Evolutionary conservation across 2,888 invertebrate genomes (phyloP).

Genomic region (Eugnorisma glareosa): DNA sequence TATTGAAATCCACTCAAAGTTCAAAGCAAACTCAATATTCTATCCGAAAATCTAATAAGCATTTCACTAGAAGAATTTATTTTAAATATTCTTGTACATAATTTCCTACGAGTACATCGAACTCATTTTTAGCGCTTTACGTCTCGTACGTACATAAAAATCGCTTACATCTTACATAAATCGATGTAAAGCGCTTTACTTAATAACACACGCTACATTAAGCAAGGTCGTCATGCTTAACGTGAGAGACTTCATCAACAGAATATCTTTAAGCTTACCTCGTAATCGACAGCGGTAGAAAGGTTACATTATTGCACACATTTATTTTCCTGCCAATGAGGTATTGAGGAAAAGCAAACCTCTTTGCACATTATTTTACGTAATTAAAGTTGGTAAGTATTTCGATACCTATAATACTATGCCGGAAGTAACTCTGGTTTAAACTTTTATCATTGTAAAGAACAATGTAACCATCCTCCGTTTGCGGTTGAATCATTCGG

Average conservation of each 20-base stretch:
- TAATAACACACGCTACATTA: constrained; percentile 67
- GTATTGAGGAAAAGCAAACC: neutral
- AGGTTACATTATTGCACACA: constrained; percentile 28
- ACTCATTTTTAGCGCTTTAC: constrained; percentile 27
- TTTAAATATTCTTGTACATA: constrained; percentile 18
- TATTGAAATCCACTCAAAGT: constrained; percentile 22
- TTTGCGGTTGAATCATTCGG: constrained; percentile 22
- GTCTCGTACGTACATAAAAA: constrained; percentile 48
- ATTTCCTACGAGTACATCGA: constrained; percentile 26
- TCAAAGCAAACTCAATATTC: constrained; percentile 33
- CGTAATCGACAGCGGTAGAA: constrained; percentile 52
- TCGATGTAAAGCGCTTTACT: constrained; percentile 62
- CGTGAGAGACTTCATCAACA: constrained; percentile 59
- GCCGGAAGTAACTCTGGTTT: neutral
- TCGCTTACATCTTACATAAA: constrained; percentile 45
- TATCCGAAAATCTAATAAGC: constrained; percentile 35
- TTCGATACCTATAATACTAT: neutral
- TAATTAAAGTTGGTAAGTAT: constrained; percentile 2
- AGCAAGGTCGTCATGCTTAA: constrained; percentile 59
- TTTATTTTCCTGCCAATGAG: constrained; percentile 25
- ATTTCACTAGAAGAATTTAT: constrained; percentile 15
- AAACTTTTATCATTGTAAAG: constrained; percentile 34
- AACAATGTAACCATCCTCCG: constrained; percentile 8
- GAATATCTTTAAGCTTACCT: constrained; percentile 60
- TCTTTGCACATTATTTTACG: neutral